A percentile compares a stretch with the other conserved stretches of the same genome.
Evolutionary conservation across 2,888 invertebrate genomes (phyloP).

Genomic region (Cartodere bifasciata): DNA sequence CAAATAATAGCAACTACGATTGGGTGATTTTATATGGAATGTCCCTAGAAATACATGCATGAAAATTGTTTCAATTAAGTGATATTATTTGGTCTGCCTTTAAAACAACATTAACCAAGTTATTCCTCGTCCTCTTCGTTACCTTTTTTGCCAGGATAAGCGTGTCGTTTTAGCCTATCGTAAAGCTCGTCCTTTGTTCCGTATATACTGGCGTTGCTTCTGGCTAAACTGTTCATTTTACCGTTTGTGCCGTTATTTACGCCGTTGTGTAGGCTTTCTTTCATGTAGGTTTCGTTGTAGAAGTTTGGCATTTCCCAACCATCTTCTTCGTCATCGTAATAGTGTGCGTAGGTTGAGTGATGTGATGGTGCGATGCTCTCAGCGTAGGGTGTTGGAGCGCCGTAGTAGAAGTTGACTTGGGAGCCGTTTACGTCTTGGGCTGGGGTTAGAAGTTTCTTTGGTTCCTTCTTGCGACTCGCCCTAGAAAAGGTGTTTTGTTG

Average conservation of each 20-base stretch:
- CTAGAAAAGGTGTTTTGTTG: too few relatives aligned
- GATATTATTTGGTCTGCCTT: too few relatives aligned
- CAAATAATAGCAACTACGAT: too few relatives aligned
- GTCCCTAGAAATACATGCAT: too few relatives aligned
- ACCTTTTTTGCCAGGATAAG: conserved; percentile 94
- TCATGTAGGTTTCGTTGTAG: conserved; percentile 94
- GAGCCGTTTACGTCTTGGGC: conserved; percentile 86
- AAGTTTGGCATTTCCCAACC: conserved; percentile 98
- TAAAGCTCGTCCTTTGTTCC: conserved; percentile 93
- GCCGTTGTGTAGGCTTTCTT: conserved; percentile 79
- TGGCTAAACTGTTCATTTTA: conserved; percentile 85
- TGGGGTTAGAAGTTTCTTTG: conserved; percentile 80
- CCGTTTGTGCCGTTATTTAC: conserved; percentile 66
- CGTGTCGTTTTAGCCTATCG: conserved; percentile 88
- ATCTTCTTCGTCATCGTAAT: conserved; percentile 91
- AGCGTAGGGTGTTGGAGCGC: conserved; percentile 87
- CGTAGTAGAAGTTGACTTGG: conserved; percentile 93
- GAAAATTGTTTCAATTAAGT: too few relatives aligned
- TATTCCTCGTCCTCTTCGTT: conserved; percentile 26
- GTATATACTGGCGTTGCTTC: conserved; percentile 88
- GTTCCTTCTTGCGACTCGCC: conserved; percentile 77
- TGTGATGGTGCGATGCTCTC: conserved; percentile 92
- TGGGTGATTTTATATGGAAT: too few relatives aligned
- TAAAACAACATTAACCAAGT: background rate
- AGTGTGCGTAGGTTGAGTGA: conserved; percentile 90